These are phyloP conservation scores for Takifugu flavidus DNA, from an alignment of 2,113 vertebrate genomes.

Conservation along the genomic window DNA sequence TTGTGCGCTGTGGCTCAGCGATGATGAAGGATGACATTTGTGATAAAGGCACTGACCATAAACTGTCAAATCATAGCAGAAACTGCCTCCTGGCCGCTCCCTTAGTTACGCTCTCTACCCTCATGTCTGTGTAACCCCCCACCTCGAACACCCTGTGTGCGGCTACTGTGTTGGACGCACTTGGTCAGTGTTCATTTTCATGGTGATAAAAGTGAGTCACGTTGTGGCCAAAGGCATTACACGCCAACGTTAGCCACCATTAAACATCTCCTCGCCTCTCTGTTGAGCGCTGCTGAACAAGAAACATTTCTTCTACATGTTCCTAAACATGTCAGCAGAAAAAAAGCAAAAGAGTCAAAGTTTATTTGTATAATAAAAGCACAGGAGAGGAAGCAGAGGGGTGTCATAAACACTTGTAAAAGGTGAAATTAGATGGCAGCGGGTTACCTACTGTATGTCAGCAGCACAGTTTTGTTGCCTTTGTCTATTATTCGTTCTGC, in stretches of 20 bases:
- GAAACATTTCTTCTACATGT: conserved; percentile 2
- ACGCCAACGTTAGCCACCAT: conserved; percentile 58
- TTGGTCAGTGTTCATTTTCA: conserved; percentile 59
- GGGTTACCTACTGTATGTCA: conserved; percentile 37
- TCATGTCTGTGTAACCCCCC: conserved; percentile 37
- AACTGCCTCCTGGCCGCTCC: conserved; percentile 55
- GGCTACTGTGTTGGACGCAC: conserved; percentile 52
- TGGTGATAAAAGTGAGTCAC: conserved; percentile 60
- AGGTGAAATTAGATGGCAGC: conserved; percentile 19
- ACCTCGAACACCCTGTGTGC: conserved; percentile 20
- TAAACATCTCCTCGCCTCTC: conserved; percentile 50
- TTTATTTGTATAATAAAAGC: neutral
- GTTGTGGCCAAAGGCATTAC: conserved; percentile 46
- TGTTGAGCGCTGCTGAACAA: conserved; percentile 23
- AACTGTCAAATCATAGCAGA: conserved; percentile 64
- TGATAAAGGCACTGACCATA: conserved; percentile 75
- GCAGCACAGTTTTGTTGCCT: conserved; percentile 38
- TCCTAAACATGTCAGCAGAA: conserved; percentile 15
- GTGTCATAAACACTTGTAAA: conserved; percentile 45
- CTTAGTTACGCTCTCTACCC: conserved; percentile 45
- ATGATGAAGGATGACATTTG: conserved; percentile 67
- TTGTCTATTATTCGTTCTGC: conserved; percentile 52
- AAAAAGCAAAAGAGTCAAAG: neutral
- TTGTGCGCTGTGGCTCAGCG: conserved; percentile 24
- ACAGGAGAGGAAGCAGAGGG: conserved; percentile 3